These are phyloP conservation scores for Crotalus tigris DNA, from an alignment of 2,113 vertebrate genomes.

Conservation along the genomic window DNA sequence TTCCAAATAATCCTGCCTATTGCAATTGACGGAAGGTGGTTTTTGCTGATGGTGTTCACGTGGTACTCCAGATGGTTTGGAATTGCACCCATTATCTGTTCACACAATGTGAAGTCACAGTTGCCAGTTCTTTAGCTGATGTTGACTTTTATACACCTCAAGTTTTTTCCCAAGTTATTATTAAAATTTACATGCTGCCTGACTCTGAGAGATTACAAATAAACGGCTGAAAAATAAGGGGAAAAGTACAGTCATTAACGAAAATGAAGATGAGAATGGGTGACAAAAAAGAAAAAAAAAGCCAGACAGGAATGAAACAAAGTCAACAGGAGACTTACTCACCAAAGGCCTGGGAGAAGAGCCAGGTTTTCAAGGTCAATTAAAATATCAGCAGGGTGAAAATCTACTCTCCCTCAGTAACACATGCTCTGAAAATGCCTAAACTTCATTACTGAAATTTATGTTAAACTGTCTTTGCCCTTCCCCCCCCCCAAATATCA, in stretches of 20 bases:
- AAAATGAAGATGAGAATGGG: background rate
- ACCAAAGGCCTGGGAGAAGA: background rate
- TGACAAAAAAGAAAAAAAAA: background rate
- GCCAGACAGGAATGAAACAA: background rate
- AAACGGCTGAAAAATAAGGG: background rate
- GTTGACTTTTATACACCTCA: background rate
- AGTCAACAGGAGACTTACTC: background rate
- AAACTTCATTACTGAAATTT: background rate
- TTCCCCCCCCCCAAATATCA: background rate
- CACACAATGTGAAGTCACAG: background rate
- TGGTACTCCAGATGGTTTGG: background rate
- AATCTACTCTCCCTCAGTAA: background rate
- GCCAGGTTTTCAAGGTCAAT: background rate
- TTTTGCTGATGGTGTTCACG: background rate
- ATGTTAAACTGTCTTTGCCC: background rate
- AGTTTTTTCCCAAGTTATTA: background rate
- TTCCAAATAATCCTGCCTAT: background rate
- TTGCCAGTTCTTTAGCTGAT: background rate
- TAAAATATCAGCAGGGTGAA: background rate
- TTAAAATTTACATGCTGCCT: background rate
- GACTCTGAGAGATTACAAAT: background rate
- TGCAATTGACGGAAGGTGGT: background rate
- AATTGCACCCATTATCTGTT: background rate
- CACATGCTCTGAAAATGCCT: background rate
- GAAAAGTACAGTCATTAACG: background rate